Base-by-base conservation (phyloP, 2,113 vertebrate genomes). In the Stomatorhinus ivindoensis region DNA sequence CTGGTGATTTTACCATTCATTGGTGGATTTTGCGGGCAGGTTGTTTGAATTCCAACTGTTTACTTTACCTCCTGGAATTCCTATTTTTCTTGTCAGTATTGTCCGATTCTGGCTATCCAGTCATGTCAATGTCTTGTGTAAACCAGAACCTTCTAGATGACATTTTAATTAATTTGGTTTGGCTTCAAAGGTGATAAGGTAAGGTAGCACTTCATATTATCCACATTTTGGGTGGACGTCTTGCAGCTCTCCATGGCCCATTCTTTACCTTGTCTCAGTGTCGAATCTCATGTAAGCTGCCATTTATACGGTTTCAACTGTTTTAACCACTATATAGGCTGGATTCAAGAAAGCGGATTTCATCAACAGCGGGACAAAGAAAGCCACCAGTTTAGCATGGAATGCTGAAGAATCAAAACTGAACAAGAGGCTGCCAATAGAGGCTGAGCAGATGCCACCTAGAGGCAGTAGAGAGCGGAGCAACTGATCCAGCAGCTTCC, bases 291-390 rank as follows among this genome's bases (percentile, higher is more conserved):
- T 42, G 31, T 42, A 80, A 80, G 4, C 73, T 19, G 31, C 35
- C 31, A 42, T 19, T 86, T 3, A 48, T 48, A 50, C 2, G 10
- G 65, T 58, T 11, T 89, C 13, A 27, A 65, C 3, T 10, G 83
- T 88, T 88, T 3, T 76, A 87, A 89, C 35, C 89, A 61, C 92
- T 90, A 92, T 89, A 53, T 95, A 99, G 98, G 93, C 94, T 89
- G 95, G 97, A 27, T 98, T 96, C 87, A 97, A 95, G 94, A 99
- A 97, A 94, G 65, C 92, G 0, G 96, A 97, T 94, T 99, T 99
- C 91, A 90, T 98, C 94, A 99, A 99, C 90, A 93, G 83, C 50
- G 94, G 94, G 87, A 99, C 96, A 27, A 93, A 95, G 27, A 98
- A 95, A 94, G 97, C 96, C 44, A 96, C 96, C 85, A 96, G 96